phyloP scores from a whole-genome alignment of 2,888 invertebrate genomes.

The Abscondita cerata region DNA sequence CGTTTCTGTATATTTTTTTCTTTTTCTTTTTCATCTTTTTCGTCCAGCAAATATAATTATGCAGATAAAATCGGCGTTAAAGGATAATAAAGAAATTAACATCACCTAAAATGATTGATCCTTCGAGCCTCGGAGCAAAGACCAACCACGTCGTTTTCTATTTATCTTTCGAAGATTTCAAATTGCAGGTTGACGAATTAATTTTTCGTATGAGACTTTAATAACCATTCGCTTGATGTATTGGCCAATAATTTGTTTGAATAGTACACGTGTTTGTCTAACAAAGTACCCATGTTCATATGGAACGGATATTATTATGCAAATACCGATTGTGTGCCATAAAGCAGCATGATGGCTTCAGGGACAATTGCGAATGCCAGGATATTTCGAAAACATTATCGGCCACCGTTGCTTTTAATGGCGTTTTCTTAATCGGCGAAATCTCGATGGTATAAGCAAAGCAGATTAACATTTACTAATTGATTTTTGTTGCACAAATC shows the following conservation, averaged over 20 bases:
- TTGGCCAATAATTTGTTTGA: background rate
- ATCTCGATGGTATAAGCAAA: too few relatives aligned
- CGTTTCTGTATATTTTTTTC: background rate
- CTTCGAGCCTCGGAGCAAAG: background rate
- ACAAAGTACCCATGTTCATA: background rate
- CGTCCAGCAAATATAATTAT: slow-evolving; percentile 7
- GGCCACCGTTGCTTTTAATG: too few relatives aligned
- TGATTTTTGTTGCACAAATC: too few relatives aligned
- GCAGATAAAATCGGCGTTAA: slow-evolving; percentile 10
- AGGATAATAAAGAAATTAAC: slow-evolving; percentile 30
- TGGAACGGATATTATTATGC: slow-evolving; percentile 9
- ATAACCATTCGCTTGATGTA: background rate
- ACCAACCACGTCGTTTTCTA: slow-evolving; percentile 13
- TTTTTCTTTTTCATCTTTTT: too few relatives aligned
- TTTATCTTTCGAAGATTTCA: slow-evolving; percentile 6
- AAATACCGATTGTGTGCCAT: background rate
- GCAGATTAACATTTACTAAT: too few relatives aligned
- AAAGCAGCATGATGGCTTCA: slow-evolving; percentile 3
- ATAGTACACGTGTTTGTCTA: slow-evolving; percentile 5
- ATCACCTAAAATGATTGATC: slow-evolving; percentile 30
- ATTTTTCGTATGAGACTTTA: slow-evolving; percentile 7
- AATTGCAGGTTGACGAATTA: slow-evolving; percentile 11
- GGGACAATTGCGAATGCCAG: slow-evolving; percentile 2
- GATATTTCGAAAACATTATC: slow-evolving; percentile 6
- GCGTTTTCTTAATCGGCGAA: too few relatives aligned